These are phyloP conservation scores for Mayetiola destructor DNA, from an alignment of 2,888 invertebrate species.

Conservation along the genomic window DNA sequence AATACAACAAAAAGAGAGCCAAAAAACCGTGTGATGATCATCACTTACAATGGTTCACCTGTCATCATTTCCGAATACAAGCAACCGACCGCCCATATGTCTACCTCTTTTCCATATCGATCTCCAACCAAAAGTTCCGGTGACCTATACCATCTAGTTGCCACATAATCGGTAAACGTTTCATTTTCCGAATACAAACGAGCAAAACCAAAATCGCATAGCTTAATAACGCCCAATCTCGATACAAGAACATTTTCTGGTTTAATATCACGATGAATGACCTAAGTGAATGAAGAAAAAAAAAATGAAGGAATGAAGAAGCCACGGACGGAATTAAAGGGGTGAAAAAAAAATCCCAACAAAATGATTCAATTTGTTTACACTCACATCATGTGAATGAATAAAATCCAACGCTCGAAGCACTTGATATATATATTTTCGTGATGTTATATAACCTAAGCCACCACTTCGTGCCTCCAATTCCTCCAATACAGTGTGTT, in stretches of 20 bases:
- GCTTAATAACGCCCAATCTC: conserved; percentile 62
- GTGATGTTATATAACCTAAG: conserved; percentile 55
- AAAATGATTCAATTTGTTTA: background rate
- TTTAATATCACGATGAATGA: conserved; percentile 78
- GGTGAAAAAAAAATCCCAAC: background rate
- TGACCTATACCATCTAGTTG: conserved; percentile 74
- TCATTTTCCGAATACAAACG: conserved; percentile 58
- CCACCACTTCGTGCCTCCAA: conserved; percentile 57
- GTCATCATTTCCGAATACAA: conserved; percentile 73
- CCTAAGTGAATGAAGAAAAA: conserved; percentile 35
- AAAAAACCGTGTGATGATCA: background rate
- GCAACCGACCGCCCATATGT: conserved; percentile 80
- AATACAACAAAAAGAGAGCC: too few species aligned
- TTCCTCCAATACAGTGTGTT: conserved; percentile 73
- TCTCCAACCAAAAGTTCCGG: conserved; percentile 76
- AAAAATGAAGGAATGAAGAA: background rate
- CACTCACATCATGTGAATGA: conserved; percentile 64
- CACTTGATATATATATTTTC: conserved; percentile 67
- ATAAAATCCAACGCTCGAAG: conserved; percentile 69
- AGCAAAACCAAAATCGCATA: conserved; percentile 87
- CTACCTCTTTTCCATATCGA: conserved; percentile 57
- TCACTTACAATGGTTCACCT: conserved; percentile 32
- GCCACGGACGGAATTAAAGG: background rate
- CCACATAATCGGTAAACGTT: conserved; percentile 78
- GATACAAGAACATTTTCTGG: conserved; percentile 80